These are phyloP conservation scores for Cherax destructor DNA, from an alignment of 1,140 invertebrate species.

Conservation along the genomic window DNA sequence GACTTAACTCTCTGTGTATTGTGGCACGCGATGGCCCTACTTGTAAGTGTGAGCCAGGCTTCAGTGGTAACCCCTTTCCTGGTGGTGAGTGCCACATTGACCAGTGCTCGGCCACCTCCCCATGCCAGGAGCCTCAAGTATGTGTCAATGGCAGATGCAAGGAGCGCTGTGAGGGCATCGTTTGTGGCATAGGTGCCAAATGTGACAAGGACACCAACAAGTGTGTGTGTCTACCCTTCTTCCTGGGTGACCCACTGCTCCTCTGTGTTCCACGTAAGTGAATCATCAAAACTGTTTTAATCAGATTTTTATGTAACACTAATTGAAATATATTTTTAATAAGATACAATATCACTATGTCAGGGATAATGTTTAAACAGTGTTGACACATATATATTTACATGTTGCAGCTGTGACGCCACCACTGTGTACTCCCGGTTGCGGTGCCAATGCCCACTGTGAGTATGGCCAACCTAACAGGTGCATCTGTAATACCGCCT, in stretches of 20 bases:
- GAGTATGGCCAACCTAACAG: constrained; percentile 85
- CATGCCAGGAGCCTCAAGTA: constrained; percentile 86
- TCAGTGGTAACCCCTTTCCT: constrained; percentile 92
- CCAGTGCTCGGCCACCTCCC: constrained; percentile 84
- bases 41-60: constrained; percentile 90
- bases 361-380: too few relatives aligned
- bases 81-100: constrained; percentile 88
- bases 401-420: constrained; percentile 83
- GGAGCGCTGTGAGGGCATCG: constrained; percentile 87
- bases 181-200: constrained; percentile 88
- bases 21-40: constrained; percentile 89
- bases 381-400: constrained; percentile 32
- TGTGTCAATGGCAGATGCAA: constrained; percentile 91
- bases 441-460: constrained; percentile 90
- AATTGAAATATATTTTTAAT: too few relatives aligned
- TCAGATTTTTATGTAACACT: too few relatives aligned
- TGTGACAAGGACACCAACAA: constrained; percentile 87
- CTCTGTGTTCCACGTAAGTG: constrained; percentile 93
- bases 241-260: constrained; percentile 90
- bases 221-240: constrained; percentile 90
- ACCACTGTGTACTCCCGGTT: constrained; percentile 86
- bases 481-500: constrained; percentile 89
- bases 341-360: too few relatives aligned
- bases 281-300: too few relatives aligned
- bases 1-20: constrained; percentile 87